Evolutionary conservation across 1,140 invertebrate genomes (phyloP), one percentile per base, ranked within the genome.

Genomic region (Plutomurus gul): DNA sequence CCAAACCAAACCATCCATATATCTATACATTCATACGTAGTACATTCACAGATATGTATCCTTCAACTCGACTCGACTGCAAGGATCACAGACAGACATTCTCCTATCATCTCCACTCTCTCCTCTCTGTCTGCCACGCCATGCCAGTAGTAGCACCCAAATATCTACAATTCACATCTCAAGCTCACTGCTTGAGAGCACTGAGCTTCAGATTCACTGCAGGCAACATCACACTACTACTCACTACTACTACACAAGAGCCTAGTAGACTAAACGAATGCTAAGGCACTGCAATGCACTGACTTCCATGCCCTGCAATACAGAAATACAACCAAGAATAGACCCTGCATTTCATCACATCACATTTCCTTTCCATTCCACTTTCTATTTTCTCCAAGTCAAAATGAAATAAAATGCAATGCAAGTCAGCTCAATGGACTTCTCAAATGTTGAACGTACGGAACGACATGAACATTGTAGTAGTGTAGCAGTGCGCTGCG

Each of bases 101-200:
- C 49, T 73, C 36, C 77, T 76, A 39, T 80, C 51, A 51, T 51
- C 75, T 80, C 27, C 16, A 72, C 40, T 43, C 37, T n/a, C 70
- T 65, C 30, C 25, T 18, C 37, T 43, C 18, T 16, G 7, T 8
- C 36, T 22, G 11, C 30, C 4, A 22, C 70, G 13, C 25, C 30
- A 7, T 8, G 27, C 22, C n/a, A 22, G 27, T 60, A 60, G 16
- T n/a, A 2, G 4, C 56, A 30, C 36, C 16, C 56, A 65, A 43
- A 43, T 65, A 65, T 65, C 56, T 65, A 36, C 56, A 16, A 65
- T 65, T 65, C 30, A 30, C 56, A 65, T 65, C 56, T 36, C 30
- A 33, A 65, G 30, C 30, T 18, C 13, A 56, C 5, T 56, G n/a
- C n/a, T n/a, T n/a, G n/a, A n/a, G n/a, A n/a, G n/a, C n/a, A n/a